These are phyloP conservation scores for Sepioteuthis lessoniana DNA, from an alignment of 2,888 invertebrate genomes.

Conservation along the genomic window DNA sequence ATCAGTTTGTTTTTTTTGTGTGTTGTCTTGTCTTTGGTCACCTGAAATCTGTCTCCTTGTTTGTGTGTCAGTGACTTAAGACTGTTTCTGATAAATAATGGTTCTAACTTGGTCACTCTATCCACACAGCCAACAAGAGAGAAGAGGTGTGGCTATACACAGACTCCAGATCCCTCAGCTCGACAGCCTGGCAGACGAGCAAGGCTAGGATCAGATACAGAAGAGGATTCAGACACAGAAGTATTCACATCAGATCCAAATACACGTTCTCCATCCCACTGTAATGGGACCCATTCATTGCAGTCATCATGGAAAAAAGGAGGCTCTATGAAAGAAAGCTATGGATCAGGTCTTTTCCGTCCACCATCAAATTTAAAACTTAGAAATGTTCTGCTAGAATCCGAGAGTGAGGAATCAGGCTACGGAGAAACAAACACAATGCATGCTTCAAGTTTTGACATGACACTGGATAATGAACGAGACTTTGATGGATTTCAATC, in stretches of 20 bases:
- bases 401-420: constrained; percentile 71
- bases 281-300: constrained; percentile 48
- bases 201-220: constrained; percentile 58
- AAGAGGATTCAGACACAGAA: constrained; percentile 55
- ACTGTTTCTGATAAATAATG: constrained; percentile 47
- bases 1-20: too few species aligned
- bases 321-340: constrained; percentile 38
- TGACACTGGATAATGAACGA: constrained; percentile 61
- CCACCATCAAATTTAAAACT: background rate
- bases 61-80: background rate
- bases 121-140: constrained; percentile 61
- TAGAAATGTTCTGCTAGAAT: constrained; percentile 56
- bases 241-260: background rate
- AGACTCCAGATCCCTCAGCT: constrained; percentile 63
- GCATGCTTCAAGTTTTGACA: constrained; percentile 71
- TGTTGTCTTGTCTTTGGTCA: background rate
- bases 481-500: constrained; percentile 60
- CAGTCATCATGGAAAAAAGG: constrained; percentile 49
- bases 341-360: background rate
- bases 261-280: constrained; percentile 54
- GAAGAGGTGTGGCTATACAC: constrained; percentile 67
- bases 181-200: constrained; percentile 58
- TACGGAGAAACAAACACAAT: constrained; percentile 71
- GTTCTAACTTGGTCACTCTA: constrained; percentile 54
- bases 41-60: background rate